A percentile compares a stretch with the other conserved stretches of the same genome.
Conservation (phyloP, 2,113 vertebrate genomes). For the Cichladusa arquata region DNA sequence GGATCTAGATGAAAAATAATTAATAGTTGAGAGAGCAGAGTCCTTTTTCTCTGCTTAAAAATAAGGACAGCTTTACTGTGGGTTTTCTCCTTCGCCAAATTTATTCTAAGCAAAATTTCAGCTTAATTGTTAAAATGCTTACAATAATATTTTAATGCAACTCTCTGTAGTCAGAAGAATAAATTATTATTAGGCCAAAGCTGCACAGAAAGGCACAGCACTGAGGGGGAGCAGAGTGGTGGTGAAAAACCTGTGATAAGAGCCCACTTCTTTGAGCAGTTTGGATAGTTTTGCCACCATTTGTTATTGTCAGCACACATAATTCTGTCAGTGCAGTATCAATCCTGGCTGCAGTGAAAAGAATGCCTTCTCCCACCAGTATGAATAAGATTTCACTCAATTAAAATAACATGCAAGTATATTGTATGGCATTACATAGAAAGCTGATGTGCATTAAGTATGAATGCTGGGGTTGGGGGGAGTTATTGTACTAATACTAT, state of each 20-base stretch:
- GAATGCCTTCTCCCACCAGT: slow-evolving; percentile 35
- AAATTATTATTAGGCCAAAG: slow-evolving; percentile 28
- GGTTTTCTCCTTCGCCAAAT: neutral
- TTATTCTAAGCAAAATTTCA: slow-evolving; percentile 16
- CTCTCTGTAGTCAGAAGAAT: slow-evolving; percentile 46
- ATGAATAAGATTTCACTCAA: slow-evolving; percentile 63
- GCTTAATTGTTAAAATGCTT: slow-evolving; percentile 54
- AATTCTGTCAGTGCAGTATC: slow-evolving; percentile 62
- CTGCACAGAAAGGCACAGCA: neutral
- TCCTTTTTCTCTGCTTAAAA: slow-evolving; percentile 22
- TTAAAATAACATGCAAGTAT: slow-evolving; percentile 49
- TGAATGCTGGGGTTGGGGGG: slow-evolving; percentile 9
- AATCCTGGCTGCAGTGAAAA: slow-evolving; percentile 66
- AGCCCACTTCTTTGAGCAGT: slow-evolving; percentile 38
- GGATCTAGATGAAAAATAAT: neutral
- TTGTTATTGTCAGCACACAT: slow-evolving; percentile 60
- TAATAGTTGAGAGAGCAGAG: neutral
- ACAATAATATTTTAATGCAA: slow-evolving; percentile 62
- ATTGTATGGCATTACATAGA: slow-evolving; percentile 5
- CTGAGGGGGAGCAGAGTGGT: neutral
- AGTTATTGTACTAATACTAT: slow-evolving; percentile 19
- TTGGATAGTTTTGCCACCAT: slow-evolving; percentile 53
- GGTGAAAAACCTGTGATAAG: slow-evolving; percentile 58
- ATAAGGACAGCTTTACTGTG: slow-evolving; percentile 12
- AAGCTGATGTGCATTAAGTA: slow-evolving; percentile 34